Evolutionary conservation across 2,113 vertebrate genomes (phyloP), one percentile per base, ranked within the genome.

Genomic region (Marmota flaviventris): DNA sequence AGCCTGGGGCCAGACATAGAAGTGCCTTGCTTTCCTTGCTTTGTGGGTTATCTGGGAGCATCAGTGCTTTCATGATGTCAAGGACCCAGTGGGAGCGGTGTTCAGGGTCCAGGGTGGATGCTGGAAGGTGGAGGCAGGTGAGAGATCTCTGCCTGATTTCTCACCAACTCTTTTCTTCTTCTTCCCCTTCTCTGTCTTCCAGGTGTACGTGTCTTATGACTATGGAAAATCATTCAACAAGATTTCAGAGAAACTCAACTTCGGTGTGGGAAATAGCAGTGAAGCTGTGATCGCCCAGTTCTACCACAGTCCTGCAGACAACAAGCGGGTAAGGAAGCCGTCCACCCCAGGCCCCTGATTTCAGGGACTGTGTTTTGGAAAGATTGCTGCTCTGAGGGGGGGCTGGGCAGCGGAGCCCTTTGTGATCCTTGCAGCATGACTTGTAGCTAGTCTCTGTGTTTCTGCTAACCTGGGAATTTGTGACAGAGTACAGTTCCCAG

Each of bases 261-360:
- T 99, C 0, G 91, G 98, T 0, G 94, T 42, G 5, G 98, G 98
- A 22, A 99, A 99, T 67, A 96, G 96, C 42, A 99, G 97, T 0
- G 98, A 99, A 82, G 99, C 99, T 75, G 99, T 99, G 97, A 99
- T 99, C 2, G 98, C 99, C 9, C 99, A 99, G 98, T 99, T 99
- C 99, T 99, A 99, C 98, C 99, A 99, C 98, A 99, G 99, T 85
- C 99, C 99, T 0, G 99, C 99, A 0, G 99, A 99, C 98, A 99
- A 99, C 98, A 99, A 99, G 97, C 98, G 99, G 98, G 99, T 99
- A 98, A 99, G 99, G 93, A 85, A 17, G 18, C 29, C 1, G 32
- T 39, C 0, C 2, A 17, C 13, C 63, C 4, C 0, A 48, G 3
- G 2, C 17, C 2, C 0, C 18, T 4, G 63, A 24, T 67, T 5